Percentiles rank a stretch among this genome's conserved stretches.
phyloP scores from a whole-genome alignment of 2,888 invertebrate species.

The Griposia aprilina region DNA sequence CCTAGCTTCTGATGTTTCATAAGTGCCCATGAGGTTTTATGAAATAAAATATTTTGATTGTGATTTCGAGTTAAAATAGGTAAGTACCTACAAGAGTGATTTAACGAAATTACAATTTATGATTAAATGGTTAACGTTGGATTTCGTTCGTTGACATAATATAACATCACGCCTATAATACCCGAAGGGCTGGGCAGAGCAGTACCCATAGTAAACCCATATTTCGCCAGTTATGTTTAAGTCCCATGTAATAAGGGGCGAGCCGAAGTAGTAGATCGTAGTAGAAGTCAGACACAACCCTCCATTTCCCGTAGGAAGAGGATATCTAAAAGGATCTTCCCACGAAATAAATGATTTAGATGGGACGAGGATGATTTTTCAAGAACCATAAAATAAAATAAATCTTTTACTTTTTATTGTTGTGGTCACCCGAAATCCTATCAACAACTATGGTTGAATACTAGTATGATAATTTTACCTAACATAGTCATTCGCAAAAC shows the following conservation, averaged over 20 bases:
- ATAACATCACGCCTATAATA: neutral
- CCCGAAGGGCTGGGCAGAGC: neutral
- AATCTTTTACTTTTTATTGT: neutral
- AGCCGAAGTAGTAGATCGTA: neutral
- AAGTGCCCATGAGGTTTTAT: too few species aligned
- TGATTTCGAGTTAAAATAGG: too few species aligned
- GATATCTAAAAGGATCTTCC: neutral
- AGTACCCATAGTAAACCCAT: neutral
- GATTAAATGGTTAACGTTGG: too few species aligned
- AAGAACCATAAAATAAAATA: neutral
- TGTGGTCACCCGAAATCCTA: neutral
- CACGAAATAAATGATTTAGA: too few species aligned
- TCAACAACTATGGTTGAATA: neutral
- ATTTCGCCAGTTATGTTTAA: neutral
- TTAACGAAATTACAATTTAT: too few species aligned
- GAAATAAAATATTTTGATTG: too few species aligned
- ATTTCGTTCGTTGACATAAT: too few species aligned
- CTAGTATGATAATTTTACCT: neutral
- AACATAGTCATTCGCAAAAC: neutral
- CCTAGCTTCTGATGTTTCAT: too few species aligned
- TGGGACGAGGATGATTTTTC: neutral
- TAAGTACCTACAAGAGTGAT: neutral
- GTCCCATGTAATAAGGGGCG: neutral
- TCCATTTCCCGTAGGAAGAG: neutral
- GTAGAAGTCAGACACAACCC: neutral